phyloP scores from a whole-genome alignment of 1,140 invertebrate genomes.

The Triops cancriformis region DNA sequence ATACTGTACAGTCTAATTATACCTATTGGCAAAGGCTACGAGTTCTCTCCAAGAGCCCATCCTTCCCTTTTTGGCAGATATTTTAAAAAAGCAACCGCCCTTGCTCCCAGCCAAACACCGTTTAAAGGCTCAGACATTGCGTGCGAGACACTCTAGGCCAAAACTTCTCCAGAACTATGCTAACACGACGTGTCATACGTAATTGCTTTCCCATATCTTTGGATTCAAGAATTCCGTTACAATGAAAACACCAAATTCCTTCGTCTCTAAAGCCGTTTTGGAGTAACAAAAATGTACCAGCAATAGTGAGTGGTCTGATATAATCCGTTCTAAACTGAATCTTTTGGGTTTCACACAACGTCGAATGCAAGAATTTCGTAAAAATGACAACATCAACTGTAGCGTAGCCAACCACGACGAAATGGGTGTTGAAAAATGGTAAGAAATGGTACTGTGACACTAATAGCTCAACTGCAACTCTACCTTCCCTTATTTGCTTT shows the following conservation, averaged over 20 bases:
- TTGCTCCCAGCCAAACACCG: background rate
- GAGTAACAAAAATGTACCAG: too few species aligned
- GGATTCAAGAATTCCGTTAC: background rate
- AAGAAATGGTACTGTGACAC: too few species aligned
- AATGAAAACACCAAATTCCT: background rate
- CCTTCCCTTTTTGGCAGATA: background rate
- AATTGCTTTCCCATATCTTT: background rate
- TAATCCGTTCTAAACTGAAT: too few species aligned
- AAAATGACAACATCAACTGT: too few species aligned
- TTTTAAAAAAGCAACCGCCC: constrained; percentile 1
- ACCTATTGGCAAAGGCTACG: constrained; percentile 4
- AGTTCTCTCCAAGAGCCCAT: background rate
- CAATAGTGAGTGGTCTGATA: too few species aligned
- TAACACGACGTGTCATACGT: background rate
- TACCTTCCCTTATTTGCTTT: too few species aligned
- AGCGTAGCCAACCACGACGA: too few species aligned
- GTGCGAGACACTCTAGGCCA: background rate
- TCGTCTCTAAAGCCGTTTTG: too few species aligned
- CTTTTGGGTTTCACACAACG: too few species aligned
- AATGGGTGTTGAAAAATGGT: too few species aligned
- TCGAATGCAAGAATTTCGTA: too few species aligned
- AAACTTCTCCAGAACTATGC: background rate
- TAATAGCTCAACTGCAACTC: too few species aligned
- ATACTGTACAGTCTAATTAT: background rate
- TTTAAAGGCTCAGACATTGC: background rate